These are phyloP conservation scores for Carassius auratus DNA, from an alignment of 2,113 vertebrate species.

Conservation along the genomic window DNA sequence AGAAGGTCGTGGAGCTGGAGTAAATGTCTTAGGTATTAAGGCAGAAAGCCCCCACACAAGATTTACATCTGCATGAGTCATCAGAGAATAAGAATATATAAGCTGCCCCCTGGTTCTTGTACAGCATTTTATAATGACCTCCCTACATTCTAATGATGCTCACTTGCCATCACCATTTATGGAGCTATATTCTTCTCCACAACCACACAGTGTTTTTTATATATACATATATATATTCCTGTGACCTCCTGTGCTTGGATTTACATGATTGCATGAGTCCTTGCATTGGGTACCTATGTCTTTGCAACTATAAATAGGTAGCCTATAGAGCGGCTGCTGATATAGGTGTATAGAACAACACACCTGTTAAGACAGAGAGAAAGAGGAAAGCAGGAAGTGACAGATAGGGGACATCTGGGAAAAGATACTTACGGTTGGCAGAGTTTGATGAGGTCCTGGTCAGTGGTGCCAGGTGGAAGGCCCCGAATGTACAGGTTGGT, in stretches of 20 bases:
- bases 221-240: conserved; percentile 35
- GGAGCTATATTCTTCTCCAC: conserved; percentile 46
- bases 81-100: conserved; percentile 55
- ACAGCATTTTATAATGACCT: conserved; percentile 55
- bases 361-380: conserved; percentile 30
- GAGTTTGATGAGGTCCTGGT: conserved; percentile 82
- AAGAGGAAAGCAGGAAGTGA: neutral
- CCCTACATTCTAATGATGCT: conserved; percentile 52
- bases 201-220: conserved; percentile 50
- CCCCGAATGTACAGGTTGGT: conserved; percentile 99
- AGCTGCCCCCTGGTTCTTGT: conserved; percentile 55
- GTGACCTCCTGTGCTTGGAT: conserved; percentile 16
- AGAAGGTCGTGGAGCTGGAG: conserved; percentile 36
- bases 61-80: conserved; percentile 55
- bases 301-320: conserved; percentile 38
- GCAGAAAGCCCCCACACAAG: conserved; percentile 22
- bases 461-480: conserved; percentile 87
- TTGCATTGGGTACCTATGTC: conserved; percentile 56
- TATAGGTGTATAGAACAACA: conserved; percentile 24
- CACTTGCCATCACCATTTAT: conserved; percentile 49
- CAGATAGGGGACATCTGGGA: conserved; percentile 27
- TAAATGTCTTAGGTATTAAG: conserved; percentile 44
- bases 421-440: conserved; percentile 77
- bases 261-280: conserved; percentile 26
- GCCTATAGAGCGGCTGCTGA: neutral